These are phyloP conservation scores for Ormia ochracea DNA, from an alignment of 2,888 invertebrate species.

Conservation along the genomic window DNA sequence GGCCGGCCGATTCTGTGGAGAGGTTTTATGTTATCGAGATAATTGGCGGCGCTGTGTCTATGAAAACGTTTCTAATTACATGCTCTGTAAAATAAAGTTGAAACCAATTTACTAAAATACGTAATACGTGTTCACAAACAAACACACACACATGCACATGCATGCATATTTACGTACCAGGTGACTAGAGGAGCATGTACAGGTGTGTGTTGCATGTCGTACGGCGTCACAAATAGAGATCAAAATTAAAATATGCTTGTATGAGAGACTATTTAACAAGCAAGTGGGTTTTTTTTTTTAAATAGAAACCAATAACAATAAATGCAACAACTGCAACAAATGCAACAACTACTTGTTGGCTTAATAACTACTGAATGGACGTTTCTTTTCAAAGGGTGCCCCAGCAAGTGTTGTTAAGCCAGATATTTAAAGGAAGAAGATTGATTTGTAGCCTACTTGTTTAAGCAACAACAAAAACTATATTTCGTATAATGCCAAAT, in stretches of 20 bases:
- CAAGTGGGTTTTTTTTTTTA: slow-evolving; percentile 23
- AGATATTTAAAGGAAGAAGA: neutral
- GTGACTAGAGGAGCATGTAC: neutral
- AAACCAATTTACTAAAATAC: slow-evolving; percentile 54
- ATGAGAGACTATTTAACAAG: neutral
- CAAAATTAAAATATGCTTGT: slow-evolving; percentile 16
- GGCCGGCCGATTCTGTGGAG: neutral
- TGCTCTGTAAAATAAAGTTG: slow-evolving; percentile 29
- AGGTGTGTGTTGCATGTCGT: neutral
- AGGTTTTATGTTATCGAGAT: slow-evolving; percentile 10
- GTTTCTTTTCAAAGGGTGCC: slow-evolving; percentile 7
- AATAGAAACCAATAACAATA: slow-evolving; percentile 23
- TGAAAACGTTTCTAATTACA: slow-evolving; percentile 59
- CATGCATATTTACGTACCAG: neutral
- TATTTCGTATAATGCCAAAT: too few species aligned
- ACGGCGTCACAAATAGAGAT: slow-evolving; percentile 7
- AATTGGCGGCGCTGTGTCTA: slow-evolving; percentile 61
- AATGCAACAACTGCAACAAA: slow-evolving; percentile 23
- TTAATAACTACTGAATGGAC: neutral
- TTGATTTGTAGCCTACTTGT: too few species aligned
- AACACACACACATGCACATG: too few species aligned
- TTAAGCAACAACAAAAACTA: too few species aligned
- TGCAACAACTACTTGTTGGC: neutral
- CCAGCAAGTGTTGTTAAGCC: neutral
- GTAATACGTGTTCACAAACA: slow-evolving; percentile 17